Evolutionary conservation across 2,888 invertebrate species (phyloP), one percentile per base, ranked within the genome.

Genomic region (Drosophila suboccidentalis): DNA sequence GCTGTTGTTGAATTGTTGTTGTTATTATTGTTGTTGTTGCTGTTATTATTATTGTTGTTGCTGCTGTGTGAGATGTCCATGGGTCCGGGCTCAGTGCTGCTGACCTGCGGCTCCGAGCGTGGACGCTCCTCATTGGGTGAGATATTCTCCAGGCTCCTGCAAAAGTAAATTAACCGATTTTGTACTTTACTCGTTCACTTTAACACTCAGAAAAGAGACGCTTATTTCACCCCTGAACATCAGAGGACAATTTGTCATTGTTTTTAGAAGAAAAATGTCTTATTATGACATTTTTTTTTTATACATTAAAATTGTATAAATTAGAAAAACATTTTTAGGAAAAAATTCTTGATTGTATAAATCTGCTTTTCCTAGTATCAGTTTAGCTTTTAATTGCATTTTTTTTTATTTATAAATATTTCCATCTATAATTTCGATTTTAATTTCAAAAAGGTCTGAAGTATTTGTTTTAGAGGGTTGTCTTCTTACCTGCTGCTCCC

Each of bases 1-100:
- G 82, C 58, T 46, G 68, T 68, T 64, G 75, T 58, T 47, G 71
- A 46, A 8, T 94, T 82, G 94, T 93, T 80, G 92, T 93, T 64
- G 92, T 94, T 75, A 92, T 94, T 75, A 29, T 94, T 82, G 94
- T 93, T 80, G 92, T 93, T 65, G 92, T 78, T 80, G 92, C 93
- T 65, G 92, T 94, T 75, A 43, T 81, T 88, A 41, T 79, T 80
- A 50, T 79, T 90, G 36, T 82, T 90, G 54, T 86, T 90, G 53
- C 83, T 90, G 49, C 75, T 89, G 38, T 86, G 78, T n/a, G 90
- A 64, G 51, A 91, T 84, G 39, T 92, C 92, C 71, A 90, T 89
- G 67, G 84, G 86, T 13, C 88, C 90, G 10, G 91, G 90, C 47
- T 92, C 92, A 19, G 92, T 92, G 66, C 92, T 92, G 75, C 91